A percentile compares a stretch with the other conserved stretches of the same genome.
phyloP scores from a whole-genome alignment of 2,888 invertebrate species.

The Drosophila borealis region DNA sequence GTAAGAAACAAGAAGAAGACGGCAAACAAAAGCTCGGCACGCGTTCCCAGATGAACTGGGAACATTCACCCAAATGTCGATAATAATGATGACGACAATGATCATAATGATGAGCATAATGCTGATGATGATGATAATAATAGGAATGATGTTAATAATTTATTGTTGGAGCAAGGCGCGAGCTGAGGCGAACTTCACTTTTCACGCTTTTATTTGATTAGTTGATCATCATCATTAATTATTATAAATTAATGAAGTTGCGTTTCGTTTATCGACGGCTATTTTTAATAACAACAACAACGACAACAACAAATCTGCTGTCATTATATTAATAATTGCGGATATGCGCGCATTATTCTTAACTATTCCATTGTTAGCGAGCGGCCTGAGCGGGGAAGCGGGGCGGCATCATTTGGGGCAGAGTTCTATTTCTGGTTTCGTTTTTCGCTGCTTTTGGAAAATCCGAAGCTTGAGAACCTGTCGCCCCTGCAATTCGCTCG shows the following conservation, averaged over 20 bases:
- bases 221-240: constrained; percentile 77
- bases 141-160: constrained; percentile 30
- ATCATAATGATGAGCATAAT: background rate
- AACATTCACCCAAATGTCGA: constrained; percentile 31
- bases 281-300: constrained; percentile 35
- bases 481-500: constrained; percentile 10
- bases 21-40: constrained; percentile 31
- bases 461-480: constrained; percentile 18
- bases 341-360: constrained; percentile 58
- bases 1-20: background rate
- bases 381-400: background rate
- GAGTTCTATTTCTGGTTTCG: constrained; percentile 13
- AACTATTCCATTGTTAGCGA: constrained; percentile 38
- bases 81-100: constrained; percentile 1
- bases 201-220: constrained; percentile 77
- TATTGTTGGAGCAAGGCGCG: constrained; percentile 19
- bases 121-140: constrained; percentile 2
- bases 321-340: constrained; percentile 74
- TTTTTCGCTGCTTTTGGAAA: constrained; percentile 26
- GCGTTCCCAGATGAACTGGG: constrained; percentile 24
- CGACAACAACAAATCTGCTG: constrained; percentile 36
- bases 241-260: constrained; percentile 70
- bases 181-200: constrained; percentile 48
- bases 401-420: background rate
- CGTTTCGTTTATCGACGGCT: constrained; percentile 43